Evolutionary conservation across 2,113 vertebrate species (phyloP).

Genomic region (Micromys minutus): DNA sequence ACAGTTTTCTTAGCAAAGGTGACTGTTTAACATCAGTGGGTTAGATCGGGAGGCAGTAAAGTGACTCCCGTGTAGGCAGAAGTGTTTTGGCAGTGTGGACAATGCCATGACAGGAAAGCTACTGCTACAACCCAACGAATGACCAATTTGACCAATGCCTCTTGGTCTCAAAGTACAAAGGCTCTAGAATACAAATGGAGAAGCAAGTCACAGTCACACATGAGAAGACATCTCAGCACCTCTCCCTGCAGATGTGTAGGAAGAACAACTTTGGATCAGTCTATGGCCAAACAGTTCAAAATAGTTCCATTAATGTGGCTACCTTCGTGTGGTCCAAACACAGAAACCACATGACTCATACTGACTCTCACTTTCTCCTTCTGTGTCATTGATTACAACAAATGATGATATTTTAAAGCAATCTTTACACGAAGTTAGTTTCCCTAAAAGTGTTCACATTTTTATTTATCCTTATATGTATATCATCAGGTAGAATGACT

Average conservation of each 20-base stretch:
- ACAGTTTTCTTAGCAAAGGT: background rate
- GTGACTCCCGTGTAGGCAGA: background rate
- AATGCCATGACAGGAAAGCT: background rate
- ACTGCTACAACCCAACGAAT: background rate
- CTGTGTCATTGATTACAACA: background rate
- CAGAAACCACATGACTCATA: background rate
- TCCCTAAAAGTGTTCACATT: background rate
- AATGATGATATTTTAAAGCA: background rate
- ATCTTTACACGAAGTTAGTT: slow-evolving; percentile 3
- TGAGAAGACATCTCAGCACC: background rate
- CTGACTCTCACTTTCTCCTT: background rate
- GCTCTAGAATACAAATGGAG: background rate
- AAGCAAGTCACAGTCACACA: background rate
- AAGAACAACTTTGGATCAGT: background rate
- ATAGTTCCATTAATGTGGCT: background rate
- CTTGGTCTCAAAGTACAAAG: background rate
- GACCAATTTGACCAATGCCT: background rate
- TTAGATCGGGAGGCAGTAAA: background rate
- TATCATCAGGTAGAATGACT: background rate
- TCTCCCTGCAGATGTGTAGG: background rate
- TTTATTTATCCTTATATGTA: background rate
- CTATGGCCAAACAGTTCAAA: background rate
- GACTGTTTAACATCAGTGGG: background rate
- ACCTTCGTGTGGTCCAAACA: background rate
- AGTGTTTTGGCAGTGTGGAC: background rate